Evolutionary conservation across 1,140 invertebrate species (phyloP).

Genomic region (Drosophila mauritiana): DNA sequence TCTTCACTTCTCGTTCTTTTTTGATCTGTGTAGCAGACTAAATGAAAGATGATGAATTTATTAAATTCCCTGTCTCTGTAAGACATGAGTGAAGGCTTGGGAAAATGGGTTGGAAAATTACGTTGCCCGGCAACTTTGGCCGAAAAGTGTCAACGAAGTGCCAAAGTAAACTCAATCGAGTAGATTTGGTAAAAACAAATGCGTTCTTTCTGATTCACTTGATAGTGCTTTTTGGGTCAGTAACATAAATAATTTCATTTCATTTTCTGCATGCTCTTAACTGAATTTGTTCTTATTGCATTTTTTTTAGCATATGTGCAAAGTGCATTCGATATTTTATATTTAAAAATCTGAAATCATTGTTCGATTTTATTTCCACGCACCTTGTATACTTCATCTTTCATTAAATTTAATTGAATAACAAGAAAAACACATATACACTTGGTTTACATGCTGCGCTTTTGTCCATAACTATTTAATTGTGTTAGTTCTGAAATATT

Average conservation of each 20-base stretch:
- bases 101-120: not conserved
- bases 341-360: not conserved
- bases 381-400: too few relatives aligned
- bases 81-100: not conserved
- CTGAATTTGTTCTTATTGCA: not conserved
- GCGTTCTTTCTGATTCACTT: not conserved
- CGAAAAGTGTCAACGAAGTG: slow-evolving; percentile 6
- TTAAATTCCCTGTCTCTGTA: slow-evolving; percentile 58
- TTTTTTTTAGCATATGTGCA: not conserved
- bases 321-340: not conserved
- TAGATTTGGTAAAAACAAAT: not conserved
- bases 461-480: not conserved
- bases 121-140: slow-evolving; percentile 3
- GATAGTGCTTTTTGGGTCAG: slow-evolving; percentile 1
- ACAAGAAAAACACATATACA: too few relatives aligned
- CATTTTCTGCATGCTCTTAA: not conserved
- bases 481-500: not conserved
- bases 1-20: slow-evolving; percentile 26
- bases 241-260: not conserved
- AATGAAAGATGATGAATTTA: slow-evolving; percentile 82
- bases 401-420: too few relatives aligned
- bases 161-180: not conserved
- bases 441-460: too few relatives aligned
- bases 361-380: too few relatives aligned
- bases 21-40: slow-evolving; percentile 59